Percentiles rank a stretch among this genome's conserved stretches.
These are phyloP conservation scores for Poeciliopsis occidentalis DNA, from an alignment of 2,113 vertebrate genomes.

Conservation along the genomic window DNA sequence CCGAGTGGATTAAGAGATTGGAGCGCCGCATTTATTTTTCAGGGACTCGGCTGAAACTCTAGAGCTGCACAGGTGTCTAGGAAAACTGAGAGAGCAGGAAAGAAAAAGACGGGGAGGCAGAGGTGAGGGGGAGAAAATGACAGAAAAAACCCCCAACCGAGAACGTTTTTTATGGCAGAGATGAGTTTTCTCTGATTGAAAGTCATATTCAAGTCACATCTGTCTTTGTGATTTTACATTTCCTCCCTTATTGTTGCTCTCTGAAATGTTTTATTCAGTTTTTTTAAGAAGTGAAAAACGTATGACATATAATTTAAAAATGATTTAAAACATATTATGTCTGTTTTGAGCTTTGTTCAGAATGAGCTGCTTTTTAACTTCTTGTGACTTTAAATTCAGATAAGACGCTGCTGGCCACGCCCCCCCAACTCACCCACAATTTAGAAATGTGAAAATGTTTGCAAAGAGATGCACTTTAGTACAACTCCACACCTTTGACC, in stretches of 20 bases:
- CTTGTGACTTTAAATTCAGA: too few relatives aligned
- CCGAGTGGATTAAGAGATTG: slow-evolving; percentile 99
- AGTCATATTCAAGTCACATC: not conserved
- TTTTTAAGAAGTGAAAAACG: not conserved
- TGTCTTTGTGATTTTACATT: not conserved
- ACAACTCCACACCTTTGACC: too few relatives aligned
- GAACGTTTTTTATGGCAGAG: not conserved
- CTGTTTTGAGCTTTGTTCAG: too few relatives aligned
- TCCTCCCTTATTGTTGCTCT: not conserved
- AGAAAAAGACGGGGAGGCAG: slow-evolving; percentile 19
- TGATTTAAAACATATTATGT: too few relatives aligned
- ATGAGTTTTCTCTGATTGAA: not conserved
- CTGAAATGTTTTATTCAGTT: not conserved
- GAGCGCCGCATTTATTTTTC: slow-evolving; percentile 97
- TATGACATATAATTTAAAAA: too few relatives aligned
- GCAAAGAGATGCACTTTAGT: too few relatives aligned
- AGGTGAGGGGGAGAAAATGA: slow-evolving; percentile 8
- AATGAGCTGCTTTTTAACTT: too few relatives aligned
- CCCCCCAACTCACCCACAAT: too few relatives aligned
- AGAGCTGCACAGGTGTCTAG: slow-evolving; percentile 97
- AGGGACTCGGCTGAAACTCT: slow-evolving; percentile 93
- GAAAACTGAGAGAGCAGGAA: slow-evolving; percentile 65
- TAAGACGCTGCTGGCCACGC: too few relatives aligned
- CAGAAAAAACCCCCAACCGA: not conserved
- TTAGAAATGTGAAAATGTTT: too few relatives aligned